A percentile compares a stretch with the other conserved stretches of the same genome.
Evolutionary conservation across 2,113 vertebrate species (phyloP).

Genomic region (Halcyon senegalensis): DNA sequence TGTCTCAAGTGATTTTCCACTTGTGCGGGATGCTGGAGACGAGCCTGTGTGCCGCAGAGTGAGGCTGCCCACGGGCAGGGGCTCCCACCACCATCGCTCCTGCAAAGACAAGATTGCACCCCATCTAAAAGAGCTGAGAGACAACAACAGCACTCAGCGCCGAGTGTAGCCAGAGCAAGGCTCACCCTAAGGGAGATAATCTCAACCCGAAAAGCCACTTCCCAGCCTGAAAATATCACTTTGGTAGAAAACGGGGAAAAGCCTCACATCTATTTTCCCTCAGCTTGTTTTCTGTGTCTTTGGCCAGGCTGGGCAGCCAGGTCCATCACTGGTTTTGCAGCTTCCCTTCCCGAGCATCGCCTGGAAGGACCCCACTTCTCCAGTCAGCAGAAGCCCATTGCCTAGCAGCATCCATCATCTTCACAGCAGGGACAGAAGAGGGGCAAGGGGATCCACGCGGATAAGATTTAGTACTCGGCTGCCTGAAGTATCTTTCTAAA

Average conservation of each 20-base stretch:
- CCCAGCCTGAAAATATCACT: background rate
- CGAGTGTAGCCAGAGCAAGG: fast-evolving
- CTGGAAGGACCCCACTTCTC: background rate
- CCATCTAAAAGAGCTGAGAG: background rate
- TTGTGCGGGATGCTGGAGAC: fast-evolving
- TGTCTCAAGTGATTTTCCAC: background rate
- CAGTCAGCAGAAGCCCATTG: background rate
- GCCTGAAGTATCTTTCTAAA: background rate
- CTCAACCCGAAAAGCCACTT: background rate
- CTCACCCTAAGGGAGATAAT: background rate
- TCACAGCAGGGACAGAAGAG: background rate
- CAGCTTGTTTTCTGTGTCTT: background rate
- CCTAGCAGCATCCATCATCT: fast-evolving
- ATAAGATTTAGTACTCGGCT: background rate
- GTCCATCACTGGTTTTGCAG: background rate
- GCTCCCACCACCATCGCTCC: fast-evolving
- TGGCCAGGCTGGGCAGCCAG: background rate
- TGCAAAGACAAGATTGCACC: fast-evolving
- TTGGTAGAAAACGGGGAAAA: background rate
- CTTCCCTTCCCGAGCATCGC: background rate
- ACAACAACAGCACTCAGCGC: fast-evolving
- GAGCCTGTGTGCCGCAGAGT: fast-evolving
- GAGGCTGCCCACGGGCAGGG: fast-evolving
- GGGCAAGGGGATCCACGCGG: fast-evolving
- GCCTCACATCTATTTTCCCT: background rate